A percentile compares a stretch with the other conserved stretches of the same genome.
Conservation (phyloP, 2,888 invertebrate species). For the Azorinus chamasolen region DNA sequence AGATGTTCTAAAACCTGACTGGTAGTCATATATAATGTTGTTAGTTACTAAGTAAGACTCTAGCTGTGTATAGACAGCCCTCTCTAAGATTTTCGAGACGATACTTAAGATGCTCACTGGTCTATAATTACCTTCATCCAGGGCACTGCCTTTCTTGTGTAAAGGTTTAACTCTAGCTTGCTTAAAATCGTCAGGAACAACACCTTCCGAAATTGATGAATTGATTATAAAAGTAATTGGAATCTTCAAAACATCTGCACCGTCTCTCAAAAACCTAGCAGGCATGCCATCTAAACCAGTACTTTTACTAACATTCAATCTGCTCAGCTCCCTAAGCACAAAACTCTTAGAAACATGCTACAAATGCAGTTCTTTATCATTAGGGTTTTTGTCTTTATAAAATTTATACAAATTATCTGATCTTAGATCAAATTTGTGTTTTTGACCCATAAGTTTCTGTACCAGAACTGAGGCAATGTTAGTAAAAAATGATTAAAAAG, state of each 20-base stretch:
- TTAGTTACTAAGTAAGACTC: slow-evolving; percentile 27
- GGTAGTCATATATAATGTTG: slow-evolving; percentile 35
- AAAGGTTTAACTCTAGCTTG: slow-evolving; percentile 42
- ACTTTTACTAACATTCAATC: slow-evolving; percentile 42
- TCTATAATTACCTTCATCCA: slow-evolving; percentile 50
- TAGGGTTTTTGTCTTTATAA: slow-evolving; percentile 23
- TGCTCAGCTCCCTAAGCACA: slow-evolving; percentile 34
- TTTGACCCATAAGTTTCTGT: neutral
- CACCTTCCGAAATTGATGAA: slow-evolving; percentile 34
- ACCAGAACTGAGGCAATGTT: slow-evolving; percentile 22
- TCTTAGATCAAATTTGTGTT: neutral
- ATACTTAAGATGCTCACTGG: slow-evolving; percentile 53
- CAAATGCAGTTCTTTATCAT: slow-evolving; percentile 12
- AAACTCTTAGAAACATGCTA: slow-evolving; percentile 2
- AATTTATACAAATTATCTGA: slow-evolving; percentile 2
- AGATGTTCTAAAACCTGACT: slow-evolving; percentile 35
- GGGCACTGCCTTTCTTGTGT: slow-evolving; percentile 42
- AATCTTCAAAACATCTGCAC: slow-evolving; percentile 26
- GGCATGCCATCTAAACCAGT: slow-evolving; percentile 52
- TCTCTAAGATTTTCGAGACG: slow-evolving; percentile 53
- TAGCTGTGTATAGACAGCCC: slow-evolving; percentile 40
- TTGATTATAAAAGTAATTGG: slow-evolving; percentile 50
- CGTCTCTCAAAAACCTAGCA: slow-evolving; percentile 48
- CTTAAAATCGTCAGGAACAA: slow-evolving; percentile 49
- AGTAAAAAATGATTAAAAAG: slow-evolving; percentile 5